These are phyloP conservation scores for Petrolisthes cinctipes DNA, from an alignment of 2,888 invertebrate genomes.

Conservation along the genomic window DNA sequence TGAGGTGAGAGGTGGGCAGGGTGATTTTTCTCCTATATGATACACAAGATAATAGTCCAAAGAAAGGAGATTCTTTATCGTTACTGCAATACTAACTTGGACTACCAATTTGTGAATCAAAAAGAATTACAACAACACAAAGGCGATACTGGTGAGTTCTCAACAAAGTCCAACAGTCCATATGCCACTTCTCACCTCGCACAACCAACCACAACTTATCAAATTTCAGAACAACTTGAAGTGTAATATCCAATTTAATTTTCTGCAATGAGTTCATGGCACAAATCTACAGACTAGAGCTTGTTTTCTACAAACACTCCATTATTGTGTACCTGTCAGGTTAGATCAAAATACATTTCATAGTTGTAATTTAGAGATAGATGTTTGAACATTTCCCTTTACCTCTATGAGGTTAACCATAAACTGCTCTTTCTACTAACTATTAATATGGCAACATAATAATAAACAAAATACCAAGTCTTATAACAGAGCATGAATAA, in stretches of 20 bases:
- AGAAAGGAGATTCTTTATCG: too few relatives aligned
- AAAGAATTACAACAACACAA: too few relatives aligned
- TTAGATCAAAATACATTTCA: slow-evolving; percentile 26
- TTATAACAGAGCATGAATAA: neutral
- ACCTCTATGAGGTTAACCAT: slow-evolving; percentile 4
- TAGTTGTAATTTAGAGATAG: neutral
- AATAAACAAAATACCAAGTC: slow-evolving; percentile 6
- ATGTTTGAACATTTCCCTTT: neutral
- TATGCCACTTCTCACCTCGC: neutral
- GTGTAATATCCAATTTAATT: neutral
- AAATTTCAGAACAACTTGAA: neutral
- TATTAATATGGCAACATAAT: slow-evolving; percentile 15
- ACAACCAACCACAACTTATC: too few relatives aligned
- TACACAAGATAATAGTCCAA: too few relatives aligned
- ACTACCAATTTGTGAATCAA: too few relatives aligned
- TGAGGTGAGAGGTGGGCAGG: too few relatives aligned
- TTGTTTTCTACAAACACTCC: slow-evolving; percentile 50
- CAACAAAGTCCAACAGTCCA: neutral
- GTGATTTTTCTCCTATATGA: too few relatives aligned
- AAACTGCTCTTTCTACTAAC: slow-evolving; percentile 15
- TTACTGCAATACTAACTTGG: too few relatives aligned
- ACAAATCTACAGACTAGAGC: slow-evolving; percentile 61
- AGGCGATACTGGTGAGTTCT: too few relatives aligned
- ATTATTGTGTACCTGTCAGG: slow-evolving; percentile 14
- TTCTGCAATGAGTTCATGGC: slow-evolving; percentile 40